A percentile compares a stretch with the other conserved stretches of the same genome.
phyloP scores from a whole-genome alignment of 2,888 invertebrate species.

The Cantharis rufa region DNA sequence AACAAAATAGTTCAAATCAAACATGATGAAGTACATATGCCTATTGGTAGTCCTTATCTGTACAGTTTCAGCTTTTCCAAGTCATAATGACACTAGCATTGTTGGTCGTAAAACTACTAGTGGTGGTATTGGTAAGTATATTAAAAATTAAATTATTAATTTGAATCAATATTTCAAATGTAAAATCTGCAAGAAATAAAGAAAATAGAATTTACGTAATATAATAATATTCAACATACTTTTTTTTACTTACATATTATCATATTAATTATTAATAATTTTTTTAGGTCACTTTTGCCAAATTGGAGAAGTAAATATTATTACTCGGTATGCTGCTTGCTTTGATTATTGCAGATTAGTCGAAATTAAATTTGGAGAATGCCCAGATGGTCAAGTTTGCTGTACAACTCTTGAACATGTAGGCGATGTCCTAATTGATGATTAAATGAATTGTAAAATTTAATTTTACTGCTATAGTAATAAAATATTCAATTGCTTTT shows the following conservation, averaged over 20 bases:
- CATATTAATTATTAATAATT: not conserved
- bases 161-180: no score
- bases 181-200: no score
- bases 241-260: no score
- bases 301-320: not conserved
- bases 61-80: not conserved
- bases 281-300: not conserved
- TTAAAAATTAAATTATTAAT: not conserved
- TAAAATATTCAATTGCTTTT: not conserved
- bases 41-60: not conserved
- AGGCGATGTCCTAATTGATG: not conserved
- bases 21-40: not conserved
- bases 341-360: not conserved
- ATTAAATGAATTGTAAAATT: not conserved
- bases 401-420: not conserved
- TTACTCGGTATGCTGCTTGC: not conserved
- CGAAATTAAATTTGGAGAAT: not conserved
- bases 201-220: no score
- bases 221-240: no score
- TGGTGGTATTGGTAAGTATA: not conserved
- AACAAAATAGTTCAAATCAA: not conserved
- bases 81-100: not conserved
- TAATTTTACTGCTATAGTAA: not conserved
- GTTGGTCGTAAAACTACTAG: not conserved
- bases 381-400: not conserved